Base-by-base conservation (phyloP, 2,113 vertebrate genomes). In the Nestor notabilis region DNA sequence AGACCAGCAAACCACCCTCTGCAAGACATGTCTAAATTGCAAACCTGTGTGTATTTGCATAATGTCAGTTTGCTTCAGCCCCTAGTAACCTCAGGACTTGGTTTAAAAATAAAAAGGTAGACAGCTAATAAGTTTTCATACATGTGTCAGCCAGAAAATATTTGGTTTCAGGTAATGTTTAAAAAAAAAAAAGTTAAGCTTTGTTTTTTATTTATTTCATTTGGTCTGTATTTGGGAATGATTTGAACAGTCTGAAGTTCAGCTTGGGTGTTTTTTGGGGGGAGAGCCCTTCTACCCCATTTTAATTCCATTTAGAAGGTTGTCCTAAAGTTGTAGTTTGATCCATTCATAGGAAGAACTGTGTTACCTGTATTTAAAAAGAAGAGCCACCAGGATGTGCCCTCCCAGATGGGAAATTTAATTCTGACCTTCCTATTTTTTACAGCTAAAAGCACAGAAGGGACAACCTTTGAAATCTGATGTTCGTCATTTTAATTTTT, bases 11-110 rank as follows among this genome's bases (percentile, higher is more conserved):
- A 97, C 92, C 96, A 95, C 93, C 97, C 98, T 98, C 97, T 98
- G 97, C 97, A 93, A 97, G 94, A 97, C 95, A 96, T 97, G 97
- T 97, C 97, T 95, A 96, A 96, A 97, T 97, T 97, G 92, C 96
- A 97, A 97, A 97, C 95, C 68, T 94, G 77, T 96, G 91, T 97
- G 96, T 95, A 95, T 97, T 95, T 96, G 95, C 95, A 82, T 96
- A 96, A 93, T 65, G 95, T 97, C 96, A 97, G 96, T 97, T 97
- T 98, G 97, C 98, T 98, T 98, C 96, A 97, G 98, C 97, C 98
- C 97, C 98, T 96, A 96, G 95, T 93, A 95, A 98, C 98, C 98
- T 98, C 98, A 98, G 98, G 98, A 98, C 98, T 98, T 97, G 97
- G 96, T 97, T 97, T 97, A 95, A 97, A 95, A 96, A 97, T 92